Evolutionary conservation across 2,888 invertebrate species (phyloP).

Genomic region (Plebejus anna): DNA sequence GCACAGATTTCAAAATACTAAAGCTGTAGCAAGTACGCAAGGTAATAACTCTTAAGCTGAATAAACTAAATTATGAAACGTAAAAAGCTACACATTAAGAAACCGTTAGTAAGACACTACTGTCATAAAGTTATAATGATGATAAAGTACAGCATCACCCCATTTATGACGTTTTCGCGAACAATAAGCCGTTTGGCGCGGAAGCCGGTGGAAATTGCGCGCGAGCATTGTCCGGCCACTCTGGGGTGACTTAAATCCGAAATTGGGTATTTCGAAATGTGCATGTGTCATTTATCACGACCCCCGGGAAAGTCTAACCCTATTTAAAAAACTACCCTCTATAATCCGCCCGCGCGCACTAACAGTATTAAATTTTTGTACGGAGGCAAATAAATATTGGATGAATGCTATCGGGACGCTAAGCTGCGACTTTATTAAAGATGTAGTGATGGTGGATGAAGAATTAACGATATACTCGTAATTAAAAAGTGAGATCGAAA

Average conservation of each 20-base stretch:
- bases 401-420: slow-evolving; percentile 54
- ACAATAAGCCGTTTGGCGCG: slow-evolving; percentile 22
- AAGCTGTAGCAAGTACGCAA: too few relatives aligned
- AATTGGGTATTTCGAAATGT: slow-evolving; percentile 81
- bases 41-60: too few relatives aligned
- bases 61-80: too few relatives aligned
- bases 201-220: slow-evolving; percentile 68
- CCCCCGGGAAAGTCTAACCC: slow-evolving; percentile 69
- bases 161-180: slow-evolving; percentile 12
- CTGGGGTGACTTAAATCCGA: slow-evolving; percentile 81
- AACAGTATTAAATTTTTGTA: slow-evolving; percentile 76
- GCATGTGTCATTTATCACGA: slow-evolving; percentile 81
- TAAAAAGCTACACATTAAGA: not conserved
- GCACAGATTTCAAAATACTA: too few relatives aligned
- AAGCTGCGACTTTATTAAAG: slow-evolving; percentile 3
- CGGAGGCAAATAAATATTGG: slow-evolving; percentile 72
- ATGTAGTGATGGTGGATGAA: not conserved
- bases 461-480: not conserved
- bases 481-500: not conserved
- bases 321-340: slow-evolving; percentile 77
- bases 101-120: not conserved
- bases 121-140: slow-evolving; percentile 3
- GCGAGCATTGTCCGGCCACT: slow-evolving; percentile 74
- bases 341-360: slow-evolving; percentile 71
- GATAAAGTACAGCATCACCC: slow-evolving; percentile 17